These are phyloP conservation scores for Cheirogaleus medius DNA, from an alignment of 2,113 vertebrate species.

Conservation along the genomic window DNA sequence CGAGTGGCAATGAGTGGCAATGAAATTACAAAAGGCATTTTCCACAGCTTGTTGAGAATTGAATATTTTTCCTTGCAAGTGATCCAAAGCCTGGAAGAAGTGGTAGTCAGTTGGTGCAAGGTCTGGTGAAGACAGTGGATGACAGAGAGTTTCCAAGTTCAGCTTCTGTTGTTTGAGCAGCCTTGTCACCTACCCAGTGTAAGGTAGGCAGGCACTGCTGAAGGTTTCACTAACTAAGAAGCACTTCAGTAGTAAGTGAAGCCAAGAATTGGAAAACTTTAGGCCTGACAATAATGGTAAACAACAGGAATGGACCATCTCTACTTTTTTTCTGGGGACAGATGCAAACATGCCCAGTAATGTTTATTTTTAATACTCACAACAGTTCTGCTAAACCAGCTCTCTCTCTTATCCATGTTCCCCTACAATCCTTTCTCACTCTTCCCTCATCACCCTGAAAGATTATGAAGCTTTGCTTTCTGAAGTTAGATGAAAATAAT, in stretches of 20 bases:
- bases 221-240: neutral
- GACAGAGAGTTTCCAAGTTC: too few relatives aligned
- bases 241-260: too few relatives aligned
- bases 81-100: too few relatives aligned
- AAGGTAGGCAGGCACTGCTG: neutral
- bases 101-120: too few relatives aligned
- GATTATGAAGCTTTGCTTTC: neutral
- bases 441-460: neutral
- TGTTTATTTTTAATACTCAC: neutral
- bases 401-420: neutral
- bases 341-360: neutral
- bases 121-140: too few relatives aligned
- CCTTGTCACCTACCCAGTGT: neutral
- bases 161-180: too few relatives aligned
- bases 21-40: too few relatives aligned
- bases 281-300: neutral
- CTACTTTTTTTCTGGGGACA: neutral
- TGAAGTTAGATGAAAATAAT: neutral
- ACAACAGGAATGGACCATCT: neutral
- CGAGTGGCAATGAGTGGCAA: too few relatives aligned
- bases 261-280: rapidly evolving
- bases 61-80: too few relatives aligned
- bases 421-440: neutral
- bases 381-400: neutral
- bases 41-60: too few relatives aligned